Conservation (phyloP, 2,113 vertebrate genomes). For the Cyprinus carpio region DNA sequence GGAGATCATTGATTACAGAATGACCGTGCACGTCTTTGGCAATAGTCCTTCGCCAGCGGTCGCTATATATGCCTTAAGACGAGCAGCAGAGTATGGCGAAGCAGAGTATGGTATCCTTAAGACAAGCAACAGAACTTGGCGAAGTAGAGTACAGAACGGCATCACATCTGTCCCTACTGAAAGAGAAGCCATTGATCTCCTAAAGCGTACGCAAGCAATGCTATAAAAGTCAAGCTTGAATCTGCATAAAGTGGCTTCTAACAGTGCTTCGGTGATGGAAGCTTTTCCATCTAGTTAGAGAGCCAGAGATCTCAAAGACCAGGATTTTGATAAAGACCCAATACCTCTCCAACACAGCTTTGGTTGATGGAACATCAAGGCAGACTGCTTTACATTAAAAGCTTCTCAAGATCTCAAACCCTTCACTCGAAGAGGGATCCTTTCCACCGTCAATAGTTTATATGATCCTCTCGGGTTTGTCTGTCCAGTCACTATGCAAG, state of each 20-base stretch:
- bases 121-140: no score
- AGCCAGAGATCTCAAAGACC: no score
- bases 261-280: no score
- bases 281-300: no score
- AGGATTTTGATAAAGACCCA: no score
- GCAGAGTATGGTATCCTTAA: neutral
- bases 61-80: neutral
- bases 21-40: neutral
- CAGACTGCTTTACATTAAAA: no score
- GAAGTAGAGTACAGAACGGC: neutral
- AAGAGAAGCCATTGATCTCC: neutral
- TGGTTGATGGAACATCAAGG: no score
- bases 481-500: no score
- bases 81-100: neutral
- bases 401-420: no score
- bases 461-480: conserved; percentile 35
- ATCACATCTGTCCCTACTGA: neutral
- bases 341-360: no score
- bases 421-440: no score
- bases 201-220: neutral
- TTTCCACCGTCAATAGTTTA: conserved; percentile 19
- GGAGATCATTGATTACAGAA: neutral
- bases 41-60: neutral
- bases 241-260: no score
- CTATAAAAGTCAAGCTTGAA: neutral